These are phyloP conservation scores for Epirrita christyi DNA, from an alignment of 2,888 invertebrate species.

Conservation along the genomic window DNA sequence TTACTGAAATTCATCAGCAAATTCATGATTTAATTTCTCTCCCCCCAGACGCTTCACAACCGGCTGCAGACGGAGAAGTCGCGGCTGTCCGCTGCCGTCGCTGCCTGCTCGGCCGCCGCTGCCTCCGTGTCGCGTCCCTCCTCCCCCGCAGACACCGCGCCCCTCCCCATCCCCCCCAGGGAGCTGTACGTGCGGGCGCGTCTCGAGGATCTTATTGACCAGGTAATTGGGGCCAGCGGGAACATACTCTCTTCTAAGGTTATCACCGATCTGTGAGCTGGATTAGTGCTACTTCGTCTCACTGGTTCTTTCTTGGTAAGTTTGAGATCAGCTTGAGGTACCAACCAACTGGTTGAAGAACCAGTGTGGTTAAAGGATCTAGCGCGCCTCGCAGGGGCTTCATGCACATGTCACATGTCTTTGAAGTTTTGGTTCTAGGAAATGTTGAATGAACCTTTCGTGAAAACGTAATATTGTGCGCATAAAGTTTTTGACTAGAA, in stretches of 20 bases:
- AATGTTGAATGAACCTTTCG: no score
- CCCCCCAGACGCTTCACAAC: conserved; percentile 87
- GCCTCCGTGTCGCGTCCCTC: conserved; percentile 96
- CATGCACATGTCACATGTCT: no score
- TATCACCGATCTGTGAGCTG: conserved; percentile 15
- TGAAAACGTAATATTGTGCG: no score
- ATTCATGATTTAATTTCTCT: background rate
- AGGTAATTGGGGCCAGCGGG: conserved; percentile 85
- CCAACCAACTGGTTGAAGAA: background rate
- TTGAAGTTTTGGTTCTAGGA: no score
- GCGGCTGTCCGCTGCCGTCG: conserved; percentile 93
- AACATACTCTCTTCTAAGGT: conserved; percentile 52
- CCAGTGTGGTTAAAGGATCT: no score
- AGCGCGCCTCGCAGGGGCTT: no score
- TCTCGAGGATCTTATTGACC: conserved; percentile 96
- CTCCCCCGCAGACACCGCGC: conserved; percentile 94
- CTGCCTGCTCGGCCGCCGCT: conserved; percentile 96
- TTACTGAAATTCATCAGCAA: no score
- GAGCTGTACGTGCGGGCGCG: conserved; percentile 94
- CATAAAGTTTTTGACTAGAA: no score
- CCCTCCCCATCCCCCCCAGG: conserved; percentile 92
- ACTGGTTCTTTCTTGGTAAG: background rate
- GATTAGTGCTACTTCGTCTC: background rate
- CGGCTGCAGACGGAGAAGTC: conserved; percentile 95
- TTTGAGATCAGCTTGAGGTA: background rate